Base-by-base conservation (phyloP, 2,888 invertebrate genomes). In the Neocrepidodera transversa region DNA sequence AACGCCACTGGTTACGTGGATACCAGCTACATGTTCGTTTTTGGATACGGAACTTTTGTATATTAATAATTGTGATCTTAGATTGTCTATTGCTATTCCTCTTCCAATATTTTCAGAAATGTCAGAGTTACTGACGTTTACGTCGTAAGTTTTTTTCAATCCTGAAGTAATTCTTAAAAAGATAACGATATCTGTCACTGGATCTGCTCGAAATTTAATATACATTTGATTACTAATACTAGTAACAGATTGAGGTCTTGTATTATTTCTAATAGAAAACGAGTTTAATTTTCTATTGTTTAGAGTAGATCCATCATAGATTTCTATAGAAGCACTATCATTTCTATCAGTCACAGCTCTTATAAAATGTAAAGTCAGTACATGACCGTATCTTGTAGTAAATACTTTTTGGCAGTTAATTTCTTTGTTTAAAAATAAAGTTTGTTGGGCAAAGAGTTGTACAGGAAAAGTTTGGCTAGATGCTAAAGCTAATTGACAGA, bases 1-100 rank as follows among this genome's bases (percentile, higher is more conserved):
- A 0, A 92, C 95, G 1, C 98, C 99, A 69, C 88, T 91, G 1
- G 90, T 85, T 1, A 99, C 87, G 72, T 96, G 93, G 2, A 98
- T 83, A 5, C 97, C 97, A 1, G 95, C 95, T 1, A 93, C 89
- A 76, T 96, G 91, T 62, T 90, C 89, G 76, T 96, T 97, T 72
- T 91, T 90, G 0, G 91, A 90, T 48, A 97, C 86, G 0, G 90
- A 87, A 8, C 91, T 90, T 32, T 89, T 86, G 72, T 93, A 90
- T 47, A 97, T 84, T 76, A 93, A 90, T n/a, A 96, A 79, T 75
- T 91, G 91, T 11, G 94, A 94, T 73, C 97, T 86, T 54, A 97
- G 83, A 77, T 95, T 94, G 78, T 96, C 94, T 10, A 93, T 87
- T n/a, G 87, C 92, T 49, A 99, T 86, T n/a, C 99, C 99, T 75